Evolutionary conservation across 2,797 vertebrate genomes (phyloP).

Genomic region (Remorina albescens): DNA sequence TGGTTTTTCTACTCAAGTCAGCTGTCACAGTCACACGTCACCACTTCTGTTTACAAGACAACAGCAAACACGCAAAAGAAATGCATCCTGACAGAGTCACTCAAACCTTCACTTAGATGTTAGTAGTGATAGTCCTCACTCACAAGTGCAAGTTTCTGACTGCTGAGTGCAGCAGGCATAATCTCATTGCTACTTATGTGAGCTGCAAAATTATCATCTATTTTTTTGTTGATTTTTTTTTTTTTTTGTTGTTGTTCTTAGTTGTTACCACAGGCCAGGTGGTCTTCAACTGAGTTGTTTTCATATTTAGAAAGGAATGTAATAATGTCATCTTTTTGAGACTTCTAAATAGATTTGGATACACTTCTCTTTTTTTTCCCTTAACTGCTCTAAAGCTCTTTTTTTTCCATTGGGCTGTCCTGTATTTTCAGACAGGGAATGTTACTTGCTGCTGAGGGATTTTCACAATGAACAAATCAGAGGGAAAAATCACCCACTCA

Average conservation of each 20-base stretch:
- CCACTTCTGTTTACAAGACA: slow-evolving; percentile 73
- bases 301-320: slow-evolving; percentile 76
- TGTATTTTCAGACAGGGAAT: slow-evolving; percentile 79
- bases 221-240: slow-evolving; percentile 27
- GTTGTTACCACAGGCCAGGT: slow-evolving; percentile 57
- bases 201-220: slow-evolving; percentile 60
- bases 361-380: slow-evolving; percentile 46
- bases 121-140: slow-evolving; percentile 72
- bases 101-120: slow-evolving; percentile 71
- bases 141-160: slow-evolving; percentile 71
- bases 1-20: slow-evolving; percentile 67
- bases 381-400: slow-evolving; percentile 61
- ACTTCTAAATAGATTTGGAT: slow-evolving; percentile 65
- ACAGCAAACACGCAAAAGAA: slow-evolving; percentile 66
- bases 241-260: slow-evolving; percentile 35
- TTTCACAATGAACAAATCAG: slow-evolving; percentile 67
- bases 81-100: slow-evolving; percentile 77
- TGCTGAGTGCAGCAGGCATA: slow-evolving; percentile 52
- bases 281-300: slow-evolving; percentile 65
- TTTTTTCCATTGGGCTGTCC: slow-evolving; percentile 58
- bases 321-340: slow-evolving; percentile 58
- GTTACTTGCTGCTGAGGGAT: slow-evolving; percentile 72
- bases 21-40: slow-evolving; percentile 75
- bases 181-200: slow-evolving; percentile 69
- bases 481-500: slow-evolving; percentile 61